Evolutionary conservation across 1,140 invertebrate species (phyloP).

Genomic region (Polyergus mexicanus): DNA sequence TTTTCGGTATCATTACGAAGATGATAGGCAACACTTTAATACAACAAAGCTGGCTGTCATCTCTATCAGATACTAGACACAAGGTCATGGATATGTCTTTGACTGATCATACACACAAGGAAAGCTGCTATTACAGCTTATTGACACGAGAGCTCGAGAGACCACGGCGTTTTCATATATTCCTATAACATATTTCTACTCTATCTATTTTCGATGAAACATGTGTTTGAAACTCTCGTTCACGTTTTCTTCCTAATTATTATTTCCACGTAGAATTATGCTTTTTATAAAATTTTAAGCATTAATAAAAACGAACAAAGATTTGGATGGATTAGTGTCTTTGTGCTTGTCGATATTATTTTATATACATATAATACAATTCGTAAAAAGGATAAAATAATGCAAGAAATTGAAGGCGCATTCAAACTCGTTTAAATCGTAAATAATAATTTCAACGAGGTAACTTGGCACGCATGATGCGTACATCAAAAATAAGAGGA

Average conservation of each 20-base stretch:
- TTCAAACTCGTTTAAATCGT: background rate
- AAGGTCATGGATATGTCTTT: slow-evolving; percentile 44
- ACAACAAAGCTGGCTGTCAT: slow-evolving; percentile 26
- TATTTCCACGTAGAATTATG: background rate
- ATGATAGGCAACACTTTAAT: background rate
- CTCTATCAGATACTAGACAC: slow-evolving; percentile 10
- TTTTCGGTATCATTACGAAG: background rate
- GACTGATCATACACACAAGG: slow-evolving; percentile 4
- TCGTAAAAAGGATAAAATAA: background rate
- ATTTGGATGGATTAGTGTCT: background rate
- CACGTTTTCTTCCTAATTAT: background rate
- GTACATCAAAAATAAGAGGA: background rate
- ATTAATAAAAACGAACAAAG: background rate
- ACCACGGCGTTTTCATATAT: background rate
- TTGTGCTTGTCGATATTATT: background rate
- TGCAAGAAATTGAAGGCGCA: background rate
- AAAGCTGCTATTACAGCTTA: slow-evolving; percentile 25
- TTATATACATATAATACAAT: background rate
- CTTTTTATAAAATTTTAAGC: background rate
- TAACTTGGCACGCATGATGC: background rate
- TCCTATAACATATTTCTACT: background rate
- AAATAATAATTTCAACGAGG: background rate
- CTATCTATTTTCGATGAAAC: background rate
- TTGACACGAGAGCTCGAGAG: slow-evolving; percentile 4
- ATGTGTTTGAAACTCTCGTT: background rate